Conservation (phyloP, 2,888 invertebrate species). For the Mylabris sibirica region DNA sequence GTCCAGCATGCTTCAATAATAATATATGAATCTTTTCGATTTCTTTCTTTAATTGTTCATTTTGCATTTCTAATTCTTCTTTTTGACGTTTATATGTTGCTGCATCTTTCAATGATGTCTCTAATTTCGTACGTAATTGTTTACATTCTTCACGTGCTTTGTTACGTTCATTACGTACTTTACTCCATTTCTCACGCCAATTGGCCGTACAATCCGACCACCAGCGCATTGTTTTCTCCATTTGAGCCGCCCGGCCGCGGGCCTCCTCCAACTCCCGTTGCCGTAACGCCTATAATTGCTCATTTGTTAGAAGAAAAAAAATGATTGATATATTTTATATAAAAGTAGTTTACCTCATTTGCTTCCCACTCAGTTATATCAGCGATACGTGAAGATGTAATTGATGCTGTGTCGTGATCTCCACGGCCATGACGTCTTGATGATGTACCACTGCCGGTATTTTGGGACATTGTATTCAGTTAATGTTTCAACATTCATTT, state of each 20-base stretch:
- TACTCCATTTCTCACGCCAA: conserved; percentile 96
- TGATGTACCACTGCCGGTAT: conserved; percentile 68
- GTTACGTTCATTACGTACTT: conserved; percentile 92
- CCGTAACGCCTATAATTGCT: conserved; percentile 64
- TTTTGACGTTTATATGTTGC: conserved; percentile 78
- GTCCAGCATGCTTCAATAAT: conserved; percentile 73
- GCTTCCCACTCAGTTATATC: conserved; percentile 79
- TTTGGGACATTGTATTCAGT: conserved; percentile 66
- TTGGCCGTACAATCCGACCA: conserved; percentile 98
- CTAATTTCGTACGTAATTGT: conserved; percentile 80
- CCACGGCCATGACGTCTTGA: conserved; percentile 66
- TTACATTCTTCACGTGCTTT: conserved; percentile 91
- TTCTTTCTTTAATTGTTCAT: conserved; percentile 79
- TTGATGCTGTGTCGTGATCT: conserved; percentile 69
- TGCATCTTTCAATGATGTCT: conserved; percentile 78
- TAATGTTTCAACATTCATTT: conserved; percentile 20
- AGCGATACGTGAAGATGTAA: conserved; percentile 68
- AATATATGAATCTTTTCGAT: conserved; percentile 79
- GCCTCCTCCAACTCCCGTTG: conserved; percentile 92
- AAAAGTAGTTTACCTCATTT: conserved; percentile 67
- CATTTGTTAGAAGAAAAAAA: conserved; percentile 18
- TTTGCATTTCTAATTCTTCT: conserved; percentile 78
- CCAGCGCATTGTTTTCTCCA: conserved; percentile 99
- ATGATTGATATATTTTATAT: background rate
- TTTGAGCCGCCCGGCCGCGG: conserved; percentile 91